Base-by-base conservation (phyloP, 1,140 invertebrate species). In the Drosophila gunungcola region DNA sequence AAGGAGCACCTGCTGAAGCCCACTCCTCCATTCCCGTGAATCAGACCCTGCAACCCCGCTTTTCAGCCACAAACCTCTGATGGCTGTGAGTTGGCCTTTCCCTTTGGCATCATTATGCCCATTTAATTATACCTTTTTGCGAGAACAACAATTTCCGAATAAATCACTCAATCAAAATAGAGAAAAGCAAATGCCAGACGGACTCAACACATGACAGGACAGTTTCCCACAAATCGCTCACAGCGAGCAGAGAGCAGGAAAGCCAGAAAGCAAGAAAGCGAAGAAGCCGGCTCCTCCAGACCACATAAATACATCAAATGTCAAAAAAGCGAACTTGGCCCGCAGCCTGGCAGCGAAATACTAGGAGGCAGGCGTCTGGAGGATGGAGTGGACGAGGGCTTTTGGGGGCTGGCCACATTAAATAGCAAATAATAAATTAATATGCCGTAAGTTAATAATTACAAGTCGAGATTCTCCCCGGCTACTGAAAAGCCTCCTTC, bases 381-480 rank as follows among this genome's bases (percentile, higher is more conserved):
- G 16, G 38, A 42, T 13, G 36, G 21, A 25, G 39, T 10, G n/a
- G 43, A 46, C 52, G 13, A 21, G 46, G 45, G 41, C 39, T 83
- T 68, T 68, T 57, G 79, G 67, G 67, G 83, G 79, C 80, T 83
- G 84, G 83, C 70, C 72, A 83, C 80, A 88, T 88, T 88, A 88
- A 88, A 88, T 83, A 83, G 79, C 84, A 88, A 88, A 88, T 82
- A 89, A 86, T 86, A 88, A 88, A 88, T 88, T 89, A 88, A 88
- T 89, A 88, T 89, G 83, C 83, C 84, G 79, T 88, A 88, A 88
- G 80, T 88, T 88, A 88, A 88, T 89, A 88, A 88, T 89, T 88
- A 89, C 84, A 77, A 89, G 83, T 60, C 81, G 75, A 79, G 76
- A 83, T 79, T 89, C 52, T 70, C 32, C 21, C 72, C 43, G 63